These are phyloP conservation scores for Andricus grossulariae DNA, from an alignment of 1,140 invertebrate species.

Conservation along the genomic window DNA sequence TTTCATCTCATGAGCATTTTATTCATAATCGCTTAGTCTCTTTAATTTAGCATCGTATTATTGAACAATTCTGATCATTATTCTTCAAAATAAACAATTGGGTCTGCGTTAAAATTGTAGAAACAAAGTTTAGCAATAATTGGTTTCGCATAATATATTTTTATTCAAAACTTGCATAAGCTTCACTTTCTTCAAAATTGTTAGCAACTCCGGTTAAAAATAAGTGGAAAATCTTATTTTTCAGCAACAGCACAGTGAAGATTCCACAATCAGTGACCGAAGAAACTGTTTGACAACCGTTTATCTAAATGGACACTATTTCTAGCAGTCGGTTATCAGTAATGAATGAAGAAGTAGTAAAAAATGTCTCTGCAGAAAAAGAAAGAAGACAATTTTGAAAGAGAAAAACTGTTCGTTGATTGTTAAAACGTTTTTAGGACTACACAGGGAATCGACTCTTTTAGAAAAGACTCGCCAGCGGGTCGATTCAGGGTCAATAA, in stretches of 20 bases:
- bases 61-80: too few species aligned
- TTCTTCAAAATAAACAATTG: too few species aligned
- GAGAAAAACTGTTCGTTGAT: constrained; percentile 36
- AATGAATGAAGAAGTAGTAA: neutral
- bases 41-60: too few species aligned
- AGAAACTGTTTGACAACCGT: constrained; percentile 70
- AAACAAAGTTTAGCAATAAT: too few species aligned
- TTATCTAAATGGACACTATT: neutral
- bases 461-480: neutral
- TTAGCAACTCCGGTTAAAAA: neutral
- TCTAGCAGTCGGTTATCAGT: neutral
- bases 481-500: neutral
- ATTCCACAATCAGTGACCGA: constrained; percentile 67
- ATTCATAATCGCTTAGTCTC: too few species aligned
- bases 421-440: constrained; percentile 27
- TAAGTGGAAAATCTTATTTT: constrained; percentile 45
- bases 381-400: constrained; percentile 11
- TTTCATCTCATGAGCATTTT: too few species aligned
- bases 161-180: too few species aligned
- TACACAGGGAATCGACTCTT: constrained; percentile 23
- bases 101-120: too few species aligned
- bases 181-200: too few species aligned
- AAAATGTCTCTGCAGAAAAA: constrained; percentile 35
- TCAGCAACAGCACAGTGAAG: constrained; percentile 62
- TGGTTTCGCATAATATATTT: too few species aligned